Conservation (phyloP, 2,888 invertebrate species). For the Liodrosophila aerea region DNA sequence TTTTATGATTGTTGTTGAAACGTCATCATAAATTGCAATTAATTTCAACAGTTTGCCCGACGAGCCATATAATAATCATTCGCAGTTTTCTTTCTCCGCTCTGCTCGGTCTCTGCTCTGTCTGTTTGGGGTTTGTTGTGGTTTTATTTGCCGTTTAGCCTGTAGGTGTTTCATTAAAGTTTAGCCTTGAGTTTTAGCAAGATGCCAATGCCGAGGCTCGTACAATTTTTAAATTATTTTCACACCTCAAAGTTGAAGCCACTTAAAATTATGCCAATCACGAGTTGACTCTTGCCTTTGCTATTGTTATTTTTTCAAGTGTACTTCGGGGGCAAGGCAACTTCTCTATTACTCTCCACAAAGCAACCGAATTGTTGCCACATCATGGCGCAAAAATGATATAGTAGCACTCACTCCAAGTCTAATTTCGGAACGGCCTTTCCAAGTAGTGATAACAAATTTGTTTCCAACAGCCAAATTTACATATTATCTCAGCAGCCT, state of each 20-base stretch:
- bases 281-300: constrained; percentile 44
- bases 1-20: constrained; percentile 44
- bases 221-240: constrained; percentile 71
- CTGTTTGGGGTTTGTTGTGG: constrained; percentile 1
- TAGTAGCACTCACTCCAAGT: constrained; percentile 15
- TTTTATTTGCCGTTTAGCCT: constrained; percentile 39
- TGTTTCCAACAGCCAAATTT: constrained; percentile 25
- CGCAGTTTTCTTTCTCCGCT: constrained; percentile 16
- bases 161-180: constrained; percentile 76
- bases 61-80: constrained; percentile 49
- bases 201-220: constrained; percentile 27
- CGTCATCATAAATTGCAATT: constrained; percentile 79
- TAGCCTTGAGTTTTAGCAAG: constrained; percentile 60
- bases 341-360: constrained; percentile 1
- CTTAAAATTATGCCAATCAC: constrained; percentile 75
- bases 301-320: constrained; percentile 45
- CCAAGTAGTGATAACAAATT: constrained; percentile 37
- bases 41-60: constrained; percentile 68
- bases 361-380: constrained; percentile 41
- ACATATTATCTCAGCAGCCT: constrained; percentile 34
- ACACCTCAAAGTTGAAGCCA: constrained; percentile 62
- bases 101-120: constrained; percentile 11
- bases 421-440: constrained; percentile 39
- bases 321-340: constrained; percentile 36
- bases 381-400: constrained; percentile 55